phyloP scores from a whole-genome alignment of 2,888 invertebrate genomes.

The Tromatobia lineatoria region DNA sequence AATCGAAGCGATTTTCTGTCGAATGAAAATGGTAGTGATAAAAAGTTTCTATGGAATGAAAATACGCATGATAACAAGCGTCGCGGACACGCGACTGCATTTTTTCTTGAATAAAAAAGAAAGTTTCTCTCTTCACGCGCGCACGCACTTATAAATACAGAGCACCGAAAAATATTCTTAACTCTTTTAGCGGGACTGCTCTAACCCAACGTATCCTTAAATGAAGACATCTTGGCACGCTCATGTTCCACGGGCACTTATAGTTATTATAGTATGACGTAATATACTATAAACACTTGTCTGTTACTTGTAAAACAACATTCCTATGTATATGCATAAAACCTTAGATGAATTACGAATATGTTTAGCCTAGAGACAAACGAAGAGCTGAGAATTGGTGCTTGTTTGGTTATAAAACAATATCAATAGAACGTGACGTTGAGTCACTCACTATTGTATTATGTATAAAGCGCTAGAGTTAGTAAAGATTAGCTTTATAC shows the following conservation, averaged over 20 bases:
- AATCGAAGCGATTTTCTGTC: neutral
- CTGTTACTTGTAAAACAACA: slow-evolving; percentile 50
- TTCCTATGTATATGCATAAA: slow-evolving; percentile 48
- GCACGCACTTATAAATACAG: slow-evolving; percentile 50
- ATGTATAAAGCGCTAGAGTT: slow-evolving; percentile 49
- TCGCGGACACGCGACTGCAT: neutral
- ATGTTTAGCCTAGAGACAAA: slow-evolving; percentile 49
- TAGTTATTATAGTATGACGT: slow-evolving; percentile 30
- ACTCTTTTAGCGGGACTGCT: slow-evolving; percentile 23
- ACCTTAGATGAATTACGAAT: slow-evolving; percentile 26
- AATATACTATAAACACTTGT: slow-evolving; percentile 34
- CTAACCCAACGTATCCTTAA: slow-evolving; percentile 34
- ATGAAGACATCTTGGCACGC: slow-evolving; percentile 41
- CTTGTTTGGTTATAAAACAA: slow-evolving; percentile 54
- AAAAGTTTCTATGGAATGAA: slow-evolving; percentile 6
- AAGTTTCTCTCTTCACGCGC: slow-evolving; percentile 13
- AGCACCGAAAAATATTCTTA: slow-evolving; percentile 33
- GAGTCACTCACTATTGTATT: slow-evolving; percentile 44
- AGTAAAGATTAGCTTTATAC: slow-evolving; percentile 35
- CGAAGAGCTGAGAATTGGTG: slow-evolving; percentile 66
- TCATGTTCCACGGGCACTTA: slow-evolving; percentile 46
- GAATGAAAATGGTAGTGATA: slow-evolving; percentile 11
- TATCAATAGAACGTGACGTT: slow-evolving; percentile 33
- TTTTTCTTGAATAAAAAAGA: slow-evolving; percentile 7
- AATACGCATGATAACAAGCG: neutral